Evolutionary conservation across 2,888 invertebrate species (phyloP).

Genomic region (Dasysyrphus albostriatus): DNA sequence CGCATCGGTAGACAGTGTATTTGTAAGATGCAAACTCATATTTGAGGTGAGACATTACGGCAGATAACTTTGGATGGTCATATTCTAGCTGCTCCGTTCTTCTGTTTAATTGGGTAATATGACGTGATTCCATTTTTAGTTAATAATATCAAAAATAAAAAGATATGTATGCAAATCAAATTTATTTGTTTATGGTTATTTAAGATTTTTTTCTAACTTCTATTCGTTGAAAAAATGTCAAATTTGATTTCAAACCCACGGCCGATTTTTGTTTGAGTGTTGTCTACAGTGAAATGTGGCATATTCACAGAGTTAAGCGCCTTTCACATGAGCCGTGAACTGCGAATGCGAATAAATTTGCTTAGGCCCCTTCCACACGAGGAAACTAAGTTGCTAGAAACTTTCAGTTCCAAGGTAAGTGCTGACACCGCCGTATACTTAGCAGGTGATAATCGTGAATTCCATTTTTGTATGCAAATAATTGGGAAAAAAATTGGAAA

Average conservation of each 20-base stretch:
- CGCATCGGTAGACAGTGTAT: conserved; percentile 83
- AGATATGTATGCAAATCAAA: no score
- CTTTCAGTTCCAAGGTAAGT: no score
- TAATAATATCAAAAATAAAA: not conserved
- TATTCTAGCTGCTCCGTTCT: conserved; percentile 38
- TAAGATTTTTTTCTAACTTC: conserved; percentile 4
- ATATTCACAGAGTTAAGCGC: not conserved
- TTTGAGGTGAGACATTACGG: conserved; percentile 80
- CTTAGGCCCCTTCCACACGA: no score
- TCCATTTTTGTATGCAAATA: no score
- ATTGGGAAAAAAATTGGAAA: no score
- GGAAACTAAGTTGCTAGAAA: no score
- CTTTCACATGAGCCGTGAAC: no score
- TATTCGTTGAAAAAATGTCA: conserved; percentile 76
- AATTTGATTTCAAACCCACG: conserved; percentile 74
- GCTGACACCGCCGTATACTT: no score
- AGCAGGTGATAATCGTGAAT: no score
- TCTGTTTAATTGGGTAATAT: conserved; percentile 15
- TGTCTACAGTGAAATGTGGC: conserved; percentile 22
- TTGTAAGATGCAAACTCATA: conserved; percentile 80
- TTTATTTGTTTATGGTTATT: conserved; percentile 32
- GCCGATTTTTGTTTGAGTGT: conserved; percentile 7
- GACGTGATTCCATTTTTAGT: conserved; percentile 38
- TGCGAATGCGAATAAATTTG: no score
- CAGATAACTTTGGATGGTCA: conserved; percentile 77